These are phyloP conservation scores for Lochmaea crataegi DNA, from an alignment of 2,888 invertebrate genomes.

Conservation along the genomic window DNA sequence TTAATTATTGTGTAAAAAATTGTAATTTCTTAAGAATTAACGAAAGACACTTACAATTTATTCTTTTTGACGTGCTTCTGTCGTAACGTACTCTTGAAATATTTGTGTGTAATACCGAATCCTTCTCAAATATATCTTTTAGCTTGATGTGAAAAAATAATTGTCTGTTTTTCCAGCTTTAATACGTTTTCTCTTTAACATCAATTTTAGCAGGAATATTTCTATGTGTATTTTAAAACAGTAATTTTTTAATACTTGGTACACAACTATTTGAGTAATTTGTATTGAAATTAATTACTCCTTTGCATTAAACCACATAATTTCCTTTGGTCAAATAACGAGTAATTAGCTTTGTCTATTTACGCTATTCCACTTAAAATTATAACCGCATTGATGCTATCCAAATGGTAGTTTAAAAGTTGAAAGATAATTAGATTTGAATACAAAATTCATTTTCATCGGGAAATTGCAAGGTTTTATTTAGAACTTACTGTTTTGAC, in stretches of 20 bases:
- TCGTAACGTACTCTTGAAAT: not conserved
- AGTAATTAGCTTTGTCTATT: not conserved
- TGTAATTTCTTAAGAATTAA: not conserved
- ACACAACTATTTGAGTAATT: not conserved
- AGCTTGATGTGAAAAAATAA: conserved; percentile 28
- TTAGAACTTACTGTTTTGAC: no score
- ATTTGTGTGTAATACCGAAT: conserved; percentile 5
- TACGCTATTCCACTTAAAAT: no score
- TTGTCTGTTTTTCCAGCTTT: conserved; percentile 24
- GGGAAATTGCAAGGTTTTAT: no score
- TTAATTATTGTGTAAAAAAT: not conserved
- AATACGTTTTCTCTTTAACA: conserved; percentile 20
- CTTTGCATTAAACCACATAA: not conserved
- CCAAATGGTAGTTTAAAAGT: not conserved
- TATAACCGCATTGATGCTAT: not conserved
- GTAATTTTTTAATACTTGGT: not conserved
- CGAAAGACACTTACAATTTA: not conserved
- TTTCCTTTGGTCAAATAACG: not conserved
- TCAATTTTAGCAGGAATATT: conserved; percentile 4
- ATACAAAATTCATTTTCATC: no score
- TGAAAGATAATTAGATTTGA: no score
- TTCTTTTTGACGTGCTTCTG: not conserved
- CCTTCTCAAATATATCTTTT: conserved; percentile 19
- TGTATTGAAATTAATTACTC: not conserved
- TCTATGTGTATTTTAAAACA: conserved; percentile 8